These are phyloP conservation scores for Formica aserva DNA, from an alignment of 2,888 invertebrate species.

Conservation along the genomic window DNA sequence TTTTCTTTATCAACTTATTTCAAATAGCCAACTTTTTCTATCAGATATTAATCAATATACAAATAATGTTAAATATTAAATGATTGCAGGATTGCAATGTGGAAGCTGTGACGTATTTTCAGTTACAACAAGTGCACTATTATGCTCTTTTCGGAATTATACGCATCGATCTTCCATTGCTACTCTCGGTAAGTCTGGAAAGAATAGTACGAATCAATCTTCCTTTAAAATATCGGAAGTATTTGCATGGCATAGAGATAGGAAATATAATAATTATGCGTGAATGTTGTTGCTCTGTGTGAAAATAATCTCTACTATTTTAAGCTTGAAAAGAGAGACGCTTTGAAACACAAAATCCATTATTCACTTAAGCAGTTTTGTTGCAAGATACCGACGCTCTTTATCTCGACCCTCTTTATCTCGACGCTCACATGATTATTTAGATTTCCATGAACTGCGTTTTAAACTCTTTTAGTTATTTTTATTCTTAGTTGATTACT, in stretches of 20 bases:
- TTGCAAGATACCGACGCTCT: not conserved
- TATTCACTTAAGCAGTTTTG: not conserved
- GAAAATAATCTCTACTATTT: slow-evolving; percentile 1
- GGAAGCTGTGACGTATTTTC: slow-evolving; percentile 76
- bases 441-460: not conserved
- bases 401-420: not conserved
- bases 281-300: not conserved
- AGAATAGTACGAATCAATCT: not conserved
- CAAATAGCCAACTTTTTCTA: not conserved
- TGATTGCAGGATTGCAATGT: slow-evolving; percentile 71
- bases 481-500: not conserved
- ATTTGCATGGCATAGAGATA: not conserved
- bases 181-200: slow-evolving; percentile 73
- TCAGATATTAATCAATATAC: not conserved
- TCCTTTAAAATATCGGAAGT: not conserved
- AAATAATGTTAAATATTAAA: not conserved
- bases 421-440: not conserved
- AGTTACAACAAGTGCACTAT: slow-evolving; percentile 69
- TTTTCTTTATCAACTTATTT: not conserved
- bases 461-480: not conserved
- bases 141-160: slow-evolving; percentile 71
- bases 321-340: not conserved
- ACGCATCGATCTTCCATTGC: slow-evolving; percentile 74
- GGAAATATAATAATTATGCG: not conserved
- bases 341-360: not conserved